These are phyloP conservation scores for Standfussiana lucernea DNA, from an alignment of 2,888 invertebrate species.

Conservation along the genomic window DNA sequence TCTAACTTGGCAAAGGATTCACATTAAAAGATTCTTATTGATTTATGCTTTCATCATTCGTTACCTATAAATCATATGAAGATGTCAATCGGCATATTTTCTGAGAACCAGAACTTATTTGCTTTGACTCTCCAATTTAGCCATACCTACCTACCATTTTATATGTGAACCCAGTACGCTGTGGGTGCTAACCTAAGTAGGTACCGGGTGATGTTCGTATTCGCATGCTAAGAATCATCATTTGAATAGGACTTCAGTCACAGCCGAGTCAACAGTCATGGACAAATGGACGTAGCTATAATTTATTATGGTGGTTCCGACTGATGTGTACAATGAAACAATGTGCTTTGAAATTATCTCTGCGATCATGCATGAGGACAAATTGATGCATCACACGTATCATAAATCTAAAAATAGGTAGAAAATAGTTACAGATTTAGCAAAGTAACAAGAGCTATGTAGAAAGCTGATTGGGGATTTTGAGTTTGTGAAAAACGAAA, in stretches of 20 bases:
- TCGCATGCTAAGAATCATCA: neutral
- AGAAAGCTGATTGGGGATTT: neutral
- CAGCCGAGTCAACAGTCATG: constrained; percentile 36
- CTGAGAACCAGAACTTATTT: neutral
- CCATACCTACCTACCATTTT: neutral
- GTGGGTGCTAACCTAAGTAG: neutral
- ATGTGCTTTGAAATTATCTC: constrained; percentile 19
- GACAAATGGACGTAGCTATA: constrained; percentile 38
- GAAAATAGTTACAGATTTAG: neutral
- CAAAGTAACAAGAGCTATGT: neutral
- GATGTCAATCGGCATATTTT: neutral
- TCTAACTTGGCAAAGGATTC: constrained; percentile 44
- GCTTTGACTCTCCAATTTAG: neutral
- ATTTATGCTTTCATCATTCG: constrained; percentile 4
- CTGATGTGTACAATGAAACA: constrained; percentile 32
- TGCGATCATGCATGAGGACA: constrained; percentile 12
- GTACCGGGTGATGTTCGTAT: neutral
- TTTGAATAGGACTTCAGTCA: constrained; percentile 19
- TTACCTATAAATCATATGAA: constrained; percentile 7
- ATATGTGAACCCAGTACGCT: neutral
- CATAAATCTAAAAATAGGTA: constrained; percentile 3
- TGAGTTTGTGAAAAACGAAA: neutral
- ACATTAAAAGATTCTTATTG: constrained; percentile 10
- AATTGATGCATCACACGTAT: constrained; percentile 23
- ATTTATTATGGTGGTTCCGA: constrained; percentile 24